Percentiles rank a stretch among this genome's conserved stretches.
Conservation (phyloP, 2,888 invertebrate species). For the Pardosa pseudoannulata region DNA sequence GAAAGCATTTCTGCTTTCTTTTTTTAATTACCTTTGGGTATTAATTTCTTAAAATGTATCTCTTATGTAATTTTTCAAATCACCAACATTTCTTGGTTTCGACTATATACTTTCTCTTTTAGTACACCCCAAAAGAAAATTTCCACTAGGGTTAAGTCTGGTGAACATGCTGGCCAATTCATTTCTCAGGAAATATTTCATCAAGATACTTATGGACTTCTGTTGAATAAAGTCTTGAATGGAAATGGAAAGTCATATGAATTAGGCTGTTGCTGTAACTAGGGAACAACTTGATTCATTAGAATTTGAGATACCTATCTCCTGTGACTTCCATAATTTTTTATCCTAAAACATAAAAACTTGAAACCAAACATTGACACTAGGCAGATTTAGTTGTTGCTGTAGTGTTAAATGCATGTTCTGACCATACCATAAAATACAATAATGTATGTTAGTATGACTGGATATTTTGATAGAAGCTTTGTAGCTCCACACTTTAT, state of each 20-base stretch:
- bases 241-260: background rate
- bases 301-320: no score
- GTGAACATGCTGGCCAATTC: conserved; percentile 29
- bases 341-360: no score
- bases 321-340: no score
- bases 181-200: conserved; percentile 11
- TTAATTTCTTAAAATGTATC: conserved; percentile 8
- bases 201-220: conserved; percentile 7
- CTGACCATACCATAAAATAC: no score
- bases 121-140: conserved; percentile 14
- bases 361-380: no score
- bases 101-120: conserved; percentile 19
- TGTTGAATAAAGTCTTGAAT: no score
- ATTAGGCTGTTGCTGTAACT: background rate
- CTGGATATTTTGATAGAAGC: no score
- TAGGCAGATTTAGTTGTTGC: no score
- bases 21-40: background rate
- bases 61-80: conserved; percentile 20
- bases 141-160: conserved; percentile 19
- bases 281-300: background rate
- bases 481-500: no score
- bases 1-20: conserved; percentile 10
- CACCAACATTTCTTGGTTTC: conserved; percentile 20
- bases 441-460: no score
- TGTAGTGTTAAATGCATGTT: no score